These are phyloP conservation scores for Aethes cnicana DNA, from an alignment of 2,888 invertebrate genomes.

Conservation along the genomic window DNA sequence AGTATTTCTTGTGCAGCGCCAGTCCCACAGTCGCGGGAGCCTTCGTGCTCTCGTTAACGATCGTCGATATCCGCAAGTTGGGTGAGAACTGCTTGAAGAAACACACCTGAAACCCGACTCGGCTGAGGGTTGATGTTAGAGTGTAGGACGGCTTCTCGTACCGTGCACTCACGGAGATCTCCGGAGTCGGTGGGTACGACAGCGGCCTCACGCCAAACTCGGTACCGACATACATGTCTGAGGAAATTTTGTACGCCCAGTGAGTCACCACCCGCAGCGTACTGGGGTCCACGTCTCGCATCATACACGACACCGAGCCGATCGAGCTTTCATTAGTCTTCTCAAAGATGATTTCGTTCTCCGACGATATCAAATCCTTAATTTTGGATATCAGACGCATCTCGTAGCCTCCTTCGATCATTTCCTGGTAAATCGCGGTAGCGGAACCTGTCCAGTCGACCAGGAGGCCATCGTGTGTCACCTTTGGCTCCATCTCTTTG, in stretches of 20 bases:
- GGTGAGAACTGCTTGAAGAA: conserved; percentile 63
- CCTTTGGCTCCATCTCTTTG: conserved; percentile 65
- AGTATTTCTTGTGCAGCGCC: conserved; percentile 63
- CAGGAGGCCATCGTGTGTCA: conserved; percentile 56
- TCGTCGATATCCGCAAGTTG: conserved; percentile 63
- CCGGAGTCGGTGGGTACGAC: conserved; percentile 50
- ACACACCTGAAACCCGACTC: conserved; percentile 64
- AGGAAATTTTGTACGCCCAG: conserved; percentile 63
- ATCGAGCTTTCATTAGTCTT: conserved; percentile 56
- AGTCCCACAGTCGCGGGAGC: conserved; percentile 56
- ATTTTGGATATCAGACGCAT: conserved; percentile 68
- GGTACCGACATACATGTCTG: conserved; percentile 61
- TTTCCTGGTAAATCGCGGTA: conserved; percentile 65
- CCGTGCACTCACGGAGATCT: conserved; percentile 64
- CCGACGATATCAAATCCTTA: conserved; percentile 67
- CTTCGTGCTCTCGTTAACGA: conserved; percentile 58
- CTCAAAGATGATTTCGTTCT: conserved; percentile 67
- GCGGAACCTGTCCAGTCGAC: conserved; percentile 68
- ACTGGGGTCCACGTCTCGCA: conserved; percentile 67
- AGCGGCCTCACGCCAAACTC: conserved; percentile 63
- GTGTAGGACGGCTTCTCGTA: conserved; percentile 57
- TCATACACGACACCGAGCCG: conserved; percentile 54
- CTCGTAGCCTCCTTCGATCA: conserved; percentile 55
- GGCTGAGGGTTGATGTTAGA: conserved; percentile 64
- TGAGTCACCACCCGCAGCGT: conserved; percentile 63